Conservation (phyloP, 2,797 vertebrate species). For the Siniperca undulata region DNA sequence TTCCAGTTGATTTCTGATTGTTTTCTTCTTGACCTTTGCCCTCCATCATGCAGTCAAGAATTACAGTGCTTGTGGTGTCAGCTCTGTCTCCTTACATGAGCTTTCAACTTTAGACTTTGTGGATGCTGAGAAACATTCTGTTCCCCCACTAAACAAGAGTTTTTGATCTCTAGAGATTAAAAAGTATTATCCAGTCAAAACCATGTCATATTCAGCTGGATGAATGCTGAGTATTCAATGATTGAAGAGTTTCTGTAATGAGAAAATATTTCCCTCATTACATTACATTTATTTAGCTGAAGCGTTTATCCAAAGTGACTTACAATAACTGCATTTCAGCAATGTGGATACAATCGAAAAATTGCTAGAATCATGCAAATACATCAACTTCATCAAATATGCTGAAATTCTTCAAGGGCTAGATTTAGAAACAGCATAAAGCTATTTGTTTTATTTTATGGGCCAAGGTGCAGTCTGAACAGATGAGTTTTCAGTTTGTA, state of each 20-base stretch:
- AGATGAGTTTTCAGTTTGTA: too few relatives aligned
- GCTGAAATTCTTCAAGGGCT: too few relatives aligned
- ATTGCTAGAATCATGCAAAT: too few relatives aligned
- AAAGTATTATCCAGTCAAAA: constrained; percentile 21
- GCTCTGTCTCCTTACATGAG: too few relatives aligned
- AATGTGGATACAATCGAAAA: too few relatives aligned
- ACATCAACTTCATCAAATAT: too few relatives aligned
- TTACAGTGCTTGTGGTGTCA: not conserved
- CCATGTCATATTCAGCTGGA: not conserved
- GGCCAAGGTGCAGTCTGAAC: too few relatives aligned
- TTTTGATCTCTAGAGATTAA: constrained; percentile 36
- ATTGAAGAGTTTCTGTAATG: not conserved
- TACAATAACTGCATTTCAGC: too few relatives aligned
- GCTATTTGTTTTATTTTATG: too few relatives aligned
- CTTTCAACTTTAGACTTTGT: not conserved
- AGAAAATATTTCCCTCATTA: not conserved
- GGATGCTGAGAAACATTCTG: constrained; percentile 16
- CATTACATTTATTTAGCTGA: too few relatives aligned
- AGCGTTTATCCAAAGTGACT: too few relatives aligned
- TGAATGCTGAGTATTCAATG: not conserved
- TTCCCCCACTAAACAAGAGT: constrained; percentile 3
- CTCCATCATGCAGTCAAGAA: not conserved
- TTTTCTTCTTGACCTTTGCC: constrained; percentile 1
- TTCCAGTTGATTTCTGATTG: not conserved
- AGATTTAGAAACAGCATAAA: too few relatives aligned